These are phyloP conservation scores for Oithona nana DNA, from an alignment of 2,888 invertebrate species.

Conservation along the genomic window DNA sequence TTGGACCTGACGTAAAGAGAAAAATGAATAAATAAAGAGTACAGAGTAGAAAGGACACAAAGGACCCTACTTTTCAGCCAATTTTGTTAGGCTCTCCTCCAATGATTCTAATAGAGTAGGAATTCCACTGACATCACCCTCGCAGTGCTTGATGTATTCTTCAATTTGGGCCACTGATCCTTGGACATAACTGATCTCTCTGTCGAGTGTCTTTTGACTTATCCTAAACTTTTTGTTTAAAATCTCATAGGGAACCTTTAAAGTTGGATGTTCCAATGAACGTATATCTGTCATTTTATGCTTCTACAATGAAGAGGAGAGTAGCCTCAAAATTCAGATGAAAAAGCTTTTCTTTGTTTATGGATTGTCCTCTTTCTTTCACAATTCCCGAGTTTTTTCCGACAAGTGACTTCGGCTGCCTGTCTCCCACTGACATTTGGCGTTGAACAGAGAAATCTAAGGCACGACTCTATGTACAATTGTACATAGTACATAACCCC, in stretches of 20 bases:
- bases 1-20: conserved; percentile 51
- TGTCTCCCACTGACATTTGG: no score
- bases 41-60: background rate
- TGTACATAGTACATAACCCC: no score
- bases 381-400: no score
- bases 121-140: conserved; percentile 20
- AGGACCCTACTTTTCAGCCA: background rate
- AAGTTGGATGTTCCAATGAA: conserved; percentile 81
- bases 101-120: conserved; percentile 15
- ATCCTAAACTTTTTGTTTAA: conserved; percentile 90
- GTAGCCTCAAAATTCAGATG: no score
- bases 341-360: no score
- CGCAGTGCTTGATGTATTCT: conserved; percentile 14
- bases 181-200: conserved; percentile 75
- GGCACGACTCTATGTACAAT: no score
- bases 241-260: conserved; percentile 92
- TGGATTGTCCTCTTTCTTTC: no score
- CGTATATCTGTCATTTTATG: conserved; percentile 77
- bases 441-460: no score
- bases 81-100: conserved; percentile 18
- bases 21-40: no score
- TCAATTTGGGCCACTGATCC: conserved; percentile 36
- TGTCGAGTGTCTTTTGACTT: conserved; percentile 79
- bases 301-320: no score
- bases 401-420: no score